phyloP scores from a whole-genome alignment of 2,888 invertebrate genomes.

The Taenaris catops region DNA sequence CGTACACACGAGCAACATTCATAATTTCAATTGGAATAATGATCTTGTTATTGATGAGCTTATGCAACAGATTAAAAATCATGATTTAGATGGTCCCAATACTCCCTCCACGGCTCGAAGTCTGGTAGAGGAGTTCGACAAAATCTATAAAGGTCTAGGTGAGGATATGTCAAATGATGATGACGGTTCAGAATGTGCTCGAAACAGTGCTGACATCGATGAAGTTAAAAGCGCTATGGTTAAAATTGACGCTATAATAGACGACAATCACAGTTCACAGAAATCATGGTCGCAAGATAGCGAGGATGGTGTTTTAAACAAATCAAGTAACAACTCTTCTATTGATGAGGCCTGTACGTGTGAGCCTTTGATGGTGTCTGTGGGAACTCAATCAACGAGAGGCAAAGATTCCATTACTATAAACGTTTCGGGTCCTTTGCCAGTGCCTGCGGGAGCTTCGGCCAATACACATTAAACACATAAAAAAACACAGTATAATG shows the following conservation, averaged over 20 bases:
- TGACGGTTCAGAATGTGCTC: constrained; percentile 26
- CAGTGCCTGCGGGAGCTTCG: constrained; percentile 51
- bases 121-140: constrained; percentile 63
- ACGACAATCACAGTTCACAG: constrained; percentile 26
- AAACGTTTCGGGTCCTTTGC: constrained; percentile 46
- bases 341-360: constrained; percentile 23
- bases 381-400: constrained; percentile 22
- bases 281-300: constrained; percentile 11
- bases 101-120: constrained; percentile 65
- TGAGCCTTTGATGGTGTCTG: constrained; percentile 19
- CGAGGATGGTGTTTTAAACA: constrained; percentile 9
- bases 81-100: constrained; percentile 44
- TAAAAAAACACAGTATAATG: too few relatives aligned
- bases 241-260: constrained; percentile 3
- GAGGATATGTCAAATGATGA: constrained; percentile 33
- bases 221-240: constrained; percentile 5
- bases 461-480: too few relatives aligned
- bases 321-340: constrained; percentile 3
- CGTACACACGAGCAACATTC: constrained; percentile 46
- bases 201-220: constrained; percentile 25
- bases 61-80: constrained; percentile 49
- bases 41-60: constrained; percentile 44
- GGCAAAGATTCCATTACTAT: constrained; percentile 13
- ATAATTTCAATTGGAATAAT: constrained; percentile 34
- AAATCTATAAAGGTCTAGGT: constrained; percentile 52